A percentile compares a stretch with the other conserved stretches of the same genome.
These are phyloP conservation scores for Troides oblongomaculatus DNA, from an alignment of 2,888 invertebrate genomes.

Conservation along the genomic window DNA sequence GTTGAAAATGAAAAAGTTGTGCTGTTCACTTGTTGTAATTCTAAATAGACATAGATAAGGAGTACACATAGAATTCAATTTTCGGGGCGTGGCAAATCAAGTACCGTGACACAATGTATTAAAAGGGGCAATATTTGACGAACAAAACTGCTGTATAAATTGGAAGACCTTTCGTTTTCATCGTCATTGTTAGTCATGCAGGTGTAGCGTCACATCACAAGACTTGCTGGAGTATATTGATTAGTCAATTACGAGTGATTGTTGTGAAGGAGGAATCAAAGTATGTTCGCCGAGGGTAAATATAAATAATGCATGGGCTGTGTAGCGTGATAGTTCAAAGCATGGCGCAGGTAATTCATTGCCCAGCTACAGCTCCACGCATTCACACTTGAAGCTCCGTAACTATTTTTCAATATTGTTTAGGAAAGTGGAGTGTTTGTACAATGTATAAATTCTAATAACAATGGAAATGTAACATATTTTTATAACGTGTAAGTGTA, in stretches of 20 bases:
- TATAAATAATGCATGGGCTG: constrained; percentile 79
- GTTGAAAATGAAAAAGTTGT: constrained; percentile 37
- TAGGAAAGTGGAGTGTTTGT: constrained; percentile 18
- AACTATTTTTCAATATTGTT: constrained; percentile 39
- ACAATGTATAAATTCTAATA: constrained; percentile 13
- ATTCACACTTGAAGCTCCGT: constrained; percentile 49
- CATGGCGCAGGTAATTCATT: constrained; percentile 59
- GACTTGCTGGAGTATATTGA: constrained; percentile 58
- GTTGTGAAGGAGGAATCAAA: constrained; percentile 73
- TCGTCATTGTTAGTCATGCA: constrained; percentile 58
- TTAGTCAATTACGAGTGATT: constrained; percentile 63
- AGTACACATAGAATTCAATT: constrained; percentile 77
- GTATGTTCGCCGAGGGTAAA: constrained; percentile 79
- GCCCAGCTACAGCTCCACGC: constrained; percentile 52
- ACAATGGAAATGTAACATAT: constrained; percentile 31
- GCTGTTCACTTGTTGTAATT: constrained; percentile 48
- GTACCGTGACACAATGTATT: constrained; percentile 78
- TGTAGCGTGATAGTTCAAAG: constrained; percentile 82
- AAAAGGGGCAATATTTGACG: constrained; percentile 74
- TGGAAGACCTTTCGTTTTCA: constrained; percentile 60
- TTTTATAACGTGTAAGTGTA: not conserved
- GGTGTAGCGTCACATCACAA: constrained; percentile 51
- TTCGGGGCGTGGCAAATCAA: constrained; percentile 80
- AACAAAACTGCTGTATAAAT: constrained; percentile 73
- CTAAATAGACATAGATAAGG: constrained; percentile 56